Evolutionary conservation across 1,140 invertebrate species (phyloP), one percentile per base, ranked within the genome.

Genomic region (Ostrea edulis): DNA sequence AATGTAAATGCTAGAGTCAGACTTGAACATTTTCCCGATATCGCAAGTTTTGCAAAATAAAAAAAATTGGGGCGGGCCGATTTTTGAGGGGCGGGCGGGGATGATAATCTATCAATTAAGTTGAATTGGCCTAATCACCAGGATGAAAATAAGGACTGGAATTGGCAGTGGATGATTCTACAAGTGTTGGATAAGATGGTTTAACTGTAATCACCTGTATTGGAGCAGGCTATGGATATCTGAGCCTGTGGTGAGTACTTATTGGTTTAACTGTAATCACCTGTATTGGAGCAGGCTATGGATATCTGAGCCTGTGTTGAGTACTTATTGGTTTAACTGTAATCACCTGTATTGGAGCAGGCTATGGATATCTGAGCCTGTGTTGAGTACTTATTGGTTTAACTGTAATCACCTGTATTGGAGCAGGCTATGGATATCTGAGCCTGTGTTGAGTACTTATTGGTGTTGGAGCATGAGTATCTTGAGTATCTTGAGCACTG

Each of bases 321-420:
- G 52, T 82, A 82, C 35, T 52, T 51, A 51, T 51, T 53, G 35
- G 2, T 51, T n/a, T n/a, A n/a, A n/a, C n/a, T n/a, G n/a, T n/a
- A n/a, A n/a, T 22, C 44, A 85, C 86, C 86, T 62, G 86, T 82
- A 35, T 87, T 82, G 22, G 86, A 82, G 25, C 86, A 87, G 8
- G 71, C n/a, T 20, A 87, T 82, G 14, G 86, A 71, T 17, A 87
- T 44, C 55, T 51, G 62, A 35, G 35, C 44, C 11, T 83, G 9
- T 25, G 22, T 17, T 20, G 35, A 35, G n/a, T 83, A 83, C 44
- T 53, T 52, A 20, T 52, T 54, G 5, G 35, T 44, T 44, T 44
- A 44, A 44, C 35, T 44, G 35, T 44, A 44, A 5, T 22, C 44
- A 85, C 86, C 86, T 62, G 86, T 82, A 35, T 87, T 82, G 22